Evolutionary conservation across 1,140 invertebrate species (phyloP).

Genomic region (Hestina assimilis): DNA sequence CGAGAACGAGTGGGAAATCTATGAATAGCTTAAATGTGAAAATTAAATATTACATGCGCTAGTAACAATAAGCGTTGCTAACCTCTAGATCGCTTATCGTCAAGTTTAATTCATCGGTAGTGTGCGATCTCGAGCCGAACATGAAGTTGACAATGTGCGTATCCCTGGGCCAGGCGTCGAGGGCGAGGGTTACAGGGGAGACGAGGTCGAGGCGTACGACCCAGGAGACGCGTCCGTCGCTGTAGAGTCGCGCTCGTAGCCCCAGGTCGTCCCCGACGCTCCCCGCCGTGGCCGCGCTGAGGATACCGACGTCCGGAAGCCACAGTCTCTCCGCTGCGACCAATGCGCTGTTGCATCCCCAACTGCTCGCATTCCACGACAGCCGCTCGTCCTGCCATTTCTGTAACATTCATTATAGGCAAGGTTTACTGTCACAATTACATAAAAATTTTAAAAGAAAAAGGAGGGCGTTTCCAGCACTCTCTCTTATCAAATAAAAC

Average conservation of each 20-base stretch:
- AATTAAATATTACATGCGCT: not conserved
- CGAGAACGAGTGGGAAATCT: too few relatives aligned
- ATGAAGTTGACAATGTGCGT: slow-evolving; percentile 40
- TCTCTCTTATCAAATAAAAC: too few relatives aligned
- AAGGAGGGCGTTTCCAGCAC: too few relatives aligned
- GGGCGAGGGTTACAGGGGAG: slow-evolving; percentile 39
- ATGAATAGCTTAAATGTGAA: too few relatives aligned
- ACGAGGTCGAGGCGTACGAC: slow-evolving; percentile 41
- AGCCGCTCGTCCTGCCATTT: slow-evolving; percentile 56
- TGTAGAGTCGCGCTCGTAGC: slow-evolving; percentile 41
- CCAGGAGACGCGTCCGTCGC: slow-evolving; percentile 44
- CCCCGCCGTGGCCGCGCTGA: slow-evolving; percentile 41
- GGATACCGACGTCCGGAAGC: slow-evolving; percentile 50
- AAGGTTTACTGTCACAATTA: not conserved
- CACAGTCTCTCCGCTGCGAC: slow-evolving; percentile 49
- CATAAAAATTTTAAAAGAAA: not conserved
- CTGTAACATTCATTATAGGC: slow-evolving; percentile 30
- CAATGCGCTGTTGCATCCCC: slow-evolving; percentile 42
- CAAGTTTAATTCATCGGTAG: slow-evolving; percentile 38
- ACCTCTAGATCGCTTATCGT: slow-evolving; percentile 34
- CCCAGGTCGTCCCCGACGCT: slow-evolving; percentile 24
- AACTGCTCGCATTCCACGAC: slow-evolving; percentile 51
- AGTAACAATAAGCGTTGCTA: not conserved
- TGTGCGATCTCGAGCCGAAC: slow-evolving; percentile 48
- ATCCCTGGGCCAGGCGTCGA: slow-evolving; percentile 54